Evolutionary conservation across 1,140 invertebrate species (phyloP).

Genomic region (Atta texana): DNA sequence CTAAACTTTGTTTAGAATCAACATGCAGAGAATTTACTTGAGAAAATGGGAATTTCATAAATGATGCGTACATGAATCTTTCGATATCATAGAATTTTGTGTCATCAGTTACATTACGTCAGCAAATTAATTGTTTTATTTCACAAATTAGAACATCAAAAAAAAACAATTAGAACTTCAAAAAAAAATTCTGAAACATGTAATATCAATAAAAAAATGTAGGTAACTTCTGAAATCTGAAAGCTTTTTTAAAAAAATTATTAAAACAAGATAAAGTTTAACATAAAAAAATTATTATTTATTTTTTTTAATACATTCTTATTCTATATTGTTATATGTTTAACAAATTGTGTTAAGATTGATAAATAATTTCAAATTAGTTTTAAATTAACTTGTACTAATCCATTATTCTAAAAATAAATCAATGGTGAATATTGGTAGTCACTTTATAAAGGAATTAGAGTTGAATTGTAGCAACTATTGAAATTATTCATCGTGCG

Average conservation of each 20-base stretch:
- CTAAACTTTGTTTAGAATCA: conserved; percentile 29
- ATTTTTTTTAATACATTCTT: neutral
- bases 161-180: neutral
- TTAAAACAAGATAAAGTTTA: neutral
- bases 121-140: neutral
- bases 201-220: neutral
- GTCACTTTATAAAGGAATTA: neutral
- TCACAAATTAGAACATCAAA: neutral
- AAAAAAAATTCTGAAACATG: neutral
- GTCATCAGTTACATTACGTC: neutral
- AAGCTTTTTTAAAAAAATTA: neutral
- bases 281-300: neutral
- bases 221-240: neutral
- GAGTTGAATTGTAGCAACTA: neutral
- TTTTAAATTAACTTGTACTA: neutral
- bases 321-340: neutral
- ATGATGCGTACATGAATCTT: neutral
- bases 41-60: neutral
- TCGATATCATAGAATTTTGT: conserved; percentile 5
- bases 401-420: neutral
- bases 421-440: neutral
- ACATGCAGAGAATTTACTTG: conserved; percentile 4
- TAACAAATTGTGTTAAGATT: neutral
- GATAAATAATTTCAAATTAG: neutral
- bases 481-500: conserved; percentile 3